These are phyloP conservation scores for Nemapogon koenigi DNA, from an alignment of 2,888 invertebrate species.

Conservation along the genomic window DNA sequence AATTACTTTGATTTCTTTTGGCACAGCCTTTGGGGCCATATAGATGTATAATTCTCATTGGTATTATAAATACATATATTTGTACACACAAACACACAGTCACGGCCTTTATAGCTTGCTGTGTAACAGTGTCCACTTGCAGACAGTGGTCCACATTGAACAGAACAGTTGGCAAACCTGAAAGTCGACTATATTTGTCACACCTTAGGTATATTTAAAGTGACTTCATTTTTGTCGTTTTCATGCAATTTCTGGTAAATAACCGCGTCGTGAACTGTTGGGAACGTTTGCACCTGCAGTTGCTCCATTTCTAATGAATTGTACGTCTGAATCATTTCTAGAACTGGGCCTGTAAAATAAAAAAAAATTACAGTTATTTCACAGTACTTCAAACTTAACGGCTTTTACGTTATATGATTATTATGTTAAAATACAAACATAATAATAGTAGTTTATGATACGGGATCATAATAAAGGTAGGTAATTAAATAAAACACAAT, in stretches of 20 bases:
- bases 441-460: no score
- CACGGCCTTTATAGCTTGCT: no score
- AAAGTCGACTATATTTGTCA: background rate
- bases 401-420: constrained; percentile 27
- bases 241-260: constrained; percentile 35
- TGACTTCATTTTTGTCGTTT: constrained; percentile 13
- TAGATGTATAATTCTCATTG: no score
- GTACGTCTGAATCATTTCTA: constrained; percentile 69
- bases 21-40: background rate
- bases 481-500: no score
- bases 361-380: constrained; percentile 18
- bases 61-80: no score
- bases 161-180: background rate
- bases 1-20: no score
- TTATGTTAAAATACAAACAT: no score
- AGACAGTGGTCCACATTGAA: no score
- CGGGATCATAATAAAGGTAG: constrained; percentile 14
- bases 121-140: no score
- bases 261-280: constrained; percentile 76
- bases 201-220: constrained; percentile 2
- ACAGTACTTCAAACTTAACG: constrained; percentile 18
- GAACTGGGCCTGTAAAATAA: constrained; percentile 60
- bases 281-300: constrained; percentile 66
- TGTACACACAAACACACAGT: no score
- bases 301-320: constrained; percentile 58